These are phyloP conservation scores for Eupeodes latifasciatus DNA, from an alignment of 2,888 invertebrate genomes.

Conservation along the genomic window DNA sequence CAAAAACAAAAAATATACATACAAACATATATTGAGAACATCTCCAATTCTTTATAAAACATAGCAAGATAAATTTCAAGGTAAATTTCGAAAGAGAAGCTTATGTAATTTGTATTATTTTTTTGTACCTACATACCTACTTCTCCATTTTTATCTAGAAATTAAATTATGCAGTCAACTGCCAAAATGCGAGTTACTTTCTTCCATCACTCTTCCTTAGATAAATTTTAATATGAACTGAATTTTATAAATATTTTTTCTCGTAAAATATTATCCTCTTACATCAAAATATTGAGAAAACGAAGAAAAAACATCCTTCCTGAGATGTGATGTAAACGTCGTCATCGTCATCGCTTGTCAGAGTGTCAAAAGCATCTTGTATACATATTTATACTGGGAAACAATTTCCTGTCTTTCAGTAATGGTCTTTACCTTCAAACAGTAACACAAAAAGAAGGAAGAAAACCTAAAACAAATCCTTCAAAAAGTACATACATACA, in stretches of 20 bases:
- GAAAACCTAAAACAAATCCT: conserved; percentile 10
- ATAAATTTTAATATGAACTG: not conserved
- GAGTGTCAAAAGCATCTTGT: conserved; percentile 40
- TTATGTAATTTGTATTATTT: not conserved
- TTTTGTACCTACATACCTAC: not conserved
- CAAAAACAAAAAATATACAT: too few species aligned
- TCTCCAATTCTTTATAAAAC: not conserved
- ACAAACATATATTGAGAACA: too few species aligned
- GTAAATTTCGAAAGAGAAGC: not conserved
- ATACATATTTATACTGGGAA: conserved; percentile 10
- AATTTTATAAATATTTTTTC: conserved; percentile 5
- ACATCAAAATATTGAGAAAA: not conserved
- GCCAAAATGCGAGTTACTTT: not conserved
- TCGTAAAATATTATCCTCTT: not conserved
- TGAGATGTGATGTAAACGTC: conserved; percentile 19
- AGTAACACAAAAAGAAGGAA: not conserved
- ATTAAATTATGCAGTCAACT: conserved; percentile 17
- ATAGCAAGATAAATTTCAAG: not conserved
- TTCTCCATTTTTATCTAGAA: conserved; percentile 1
- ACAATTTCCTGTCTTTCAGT: conserved; percentile 45
- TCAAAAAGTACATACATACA: not conserved
- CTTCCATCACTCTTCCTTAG: conserved; percentile 2
- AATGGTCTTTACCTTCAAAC: conserved; percentile 15
- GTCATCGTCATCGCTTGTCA: conserved; percentile 36
- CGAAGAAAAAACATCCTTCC: not conserved